Evolutionary conservation across 1,140 invertebrate species (phyloP).

Genomic region (Trialeurodes vaporariorum): DNA sequence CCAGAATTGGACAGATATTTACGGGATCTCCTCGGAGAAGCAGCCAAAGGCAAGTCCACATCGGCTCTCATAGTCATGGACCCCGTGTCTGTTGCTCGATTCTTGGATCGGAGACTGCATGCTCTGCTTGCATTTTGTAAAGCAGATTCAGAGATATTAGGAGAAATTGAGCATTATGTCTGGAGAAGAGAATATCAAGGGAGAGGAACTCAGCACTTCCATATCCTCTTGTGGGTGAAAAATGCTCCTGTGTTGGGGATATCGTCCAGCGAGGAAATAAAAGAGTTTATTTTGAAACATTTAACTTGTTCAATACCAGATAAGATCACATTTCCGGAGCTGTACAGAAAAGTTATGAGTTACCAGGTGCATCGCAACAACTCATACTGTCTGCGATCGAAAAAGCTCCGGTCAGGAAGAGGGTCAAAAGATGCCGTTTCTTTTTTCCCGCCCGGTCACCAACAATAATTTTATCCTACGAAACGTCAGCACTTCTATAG

Average conservation of each 20-base stretch:
- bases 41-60: conserved; percentile 16
- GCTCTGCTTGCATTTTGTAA: conserved; percentile 24
- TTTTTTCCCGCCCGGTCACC: too few relatives aligned
- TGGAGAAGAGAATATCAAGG: too few relatives aligned
- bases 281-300: too few relatives aligned
- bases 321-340: too few relatives aligned
- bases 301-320: too few relatives aligned
- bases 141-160: conserved; percentile 22
- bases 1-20: conserved; percentile 17
- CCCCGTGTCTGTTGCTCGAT: conserved; percentile 25
- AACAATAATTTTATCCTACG: conserved; percentile 22
- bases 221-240: conserved; percentile 22
- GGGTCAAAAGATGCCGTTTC: conserved; percentile 25
- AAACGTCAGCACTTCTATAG: conserved; percentile 23
- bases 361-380: conserved; percentile 19
- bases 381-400: conserved; percentile 28
- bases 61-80: conserved; percentile 23
- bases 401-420: too few relatives aligned
- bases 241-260: too few relatives aligned
- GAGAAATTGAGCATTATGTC: too few relatives aligned
- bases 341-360: too few relatives aligned
- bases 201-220: conserved; percentile 19
- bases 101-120: conserved; percentile 23
- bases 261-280: too few relatives aligned
- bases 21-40: conserved; percentile 13